phyloP scores from a whole-genome alignment of 92 coral and sea anemone genomes.

The Parazoanthus darwini region DNA sequence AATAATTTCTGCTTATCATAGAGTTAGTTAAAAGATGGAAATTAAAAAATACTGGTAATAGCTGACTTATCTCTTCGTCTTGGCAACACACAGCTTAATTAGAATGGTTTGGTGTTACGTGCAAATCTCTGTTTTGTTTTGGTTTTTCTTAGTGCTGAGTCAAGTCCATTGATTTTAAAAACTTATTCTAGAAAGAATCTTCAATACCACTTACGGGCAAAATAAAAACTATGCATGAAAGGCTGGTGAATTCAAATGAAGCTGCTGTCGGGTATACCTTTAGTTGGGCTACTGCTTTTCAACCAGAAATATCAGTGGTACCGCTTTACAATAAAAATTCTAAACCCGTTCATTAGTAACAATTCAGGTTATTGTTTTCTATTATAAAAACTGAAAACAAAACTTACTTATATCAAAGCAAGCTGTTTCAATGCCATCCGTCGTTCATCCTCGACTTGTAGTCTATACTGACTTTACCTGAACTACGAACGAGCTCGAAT shows the following conservation, averaged over 20 bases:
- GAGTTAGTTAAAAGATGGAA: not conserved
- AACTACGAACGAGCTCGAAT: not conserved
- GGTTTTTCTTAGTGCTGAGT: not conserved
- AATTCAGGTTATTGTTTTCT: conserved; percentile 16
- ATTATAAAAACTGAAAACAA: not conserved
- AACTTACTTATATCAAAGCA: conserved; percentile 3
- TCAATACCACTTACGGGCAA: not conserved
- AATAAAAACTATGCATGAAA: no score
- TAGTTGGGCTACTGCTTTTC: not conserved
- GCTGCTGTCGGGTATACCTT: not conserved
- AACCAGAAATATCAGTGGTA: not conserved
- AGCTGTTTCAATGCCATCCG: not conserved
- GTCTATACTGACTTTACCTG: not conserved
- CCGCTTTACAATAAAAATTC: not conserved
- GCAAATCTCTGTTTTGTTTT: no score
- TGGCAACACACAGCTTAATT: not conserved
- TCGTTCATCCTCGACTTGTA: not conserved
- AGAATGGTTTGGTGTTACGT: not conserved
- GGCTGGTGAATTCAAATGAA: no score
- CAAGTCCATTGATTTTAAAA: not conserved
- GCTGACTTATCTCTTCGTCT: not conserved
- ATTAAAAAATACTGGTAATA: not conserved
- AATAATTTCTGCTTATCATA: not conserved
- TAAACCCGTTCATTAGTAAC: not conserved
- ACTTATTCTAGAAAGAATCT: not conserved